Percentiles rank a stretch among this genome's conserved stretches.
Evolutionary conservation across 1,140 invertebrate genomes (phyloP).

Genomic region (Magallana gigas): DNA sequence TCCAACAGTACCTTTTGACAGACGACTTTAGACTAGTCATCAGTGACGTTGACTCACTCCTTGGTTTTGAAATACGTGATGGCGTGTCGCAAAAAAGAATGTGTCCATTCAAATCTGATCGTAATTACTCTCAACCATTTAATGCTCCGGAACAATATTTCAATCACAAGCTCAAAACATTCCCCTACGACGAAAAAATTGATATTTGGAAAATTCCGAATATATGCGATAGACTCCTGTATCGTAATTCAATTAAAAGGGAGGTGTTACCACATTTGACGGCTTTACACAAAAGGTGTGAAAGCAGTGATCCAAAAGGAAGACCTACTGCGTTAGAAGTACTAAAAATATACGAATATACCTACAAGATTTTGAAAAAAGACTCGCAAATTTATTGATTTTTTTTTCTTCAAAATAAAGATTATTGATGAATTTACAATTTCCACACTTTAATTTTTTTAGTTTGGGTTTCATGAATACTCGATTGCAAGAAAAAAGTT

Average conservation of each 20-base stretch:
- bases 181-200: not conserved
- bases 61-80: not conserved
- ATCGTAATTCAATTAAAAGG: not conserved
- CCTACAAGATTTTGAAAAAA: not conserved
- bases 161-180: not conserved
- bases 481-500: no score
- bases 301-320: not conserved
- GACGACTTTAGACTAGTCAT: not conserved
- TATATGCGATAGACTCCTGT: not conserved
- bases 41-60: not conserved
- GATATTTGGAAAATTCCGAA: not conserved
- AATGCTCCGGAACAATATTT: not conserved
- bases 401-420: conserved; percentile 13
- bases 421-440: no score
- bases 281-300: not conserved
- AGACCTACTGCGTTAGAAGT: not conserved
- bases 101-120: not conserved
- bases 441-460: no score
- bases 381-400: no score
- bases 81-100: not conserved
- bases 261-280: not conserved
- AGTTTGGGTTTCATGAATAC: no score
- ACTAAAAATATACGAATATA: not conserved
- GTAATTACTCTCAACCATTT: not conserved
- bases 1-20: not conserved